Evolutionary conservation across 1,140 invertebrate genomes (phyloP).

Genomic region (Drosophila rhopaloa): DNA sequence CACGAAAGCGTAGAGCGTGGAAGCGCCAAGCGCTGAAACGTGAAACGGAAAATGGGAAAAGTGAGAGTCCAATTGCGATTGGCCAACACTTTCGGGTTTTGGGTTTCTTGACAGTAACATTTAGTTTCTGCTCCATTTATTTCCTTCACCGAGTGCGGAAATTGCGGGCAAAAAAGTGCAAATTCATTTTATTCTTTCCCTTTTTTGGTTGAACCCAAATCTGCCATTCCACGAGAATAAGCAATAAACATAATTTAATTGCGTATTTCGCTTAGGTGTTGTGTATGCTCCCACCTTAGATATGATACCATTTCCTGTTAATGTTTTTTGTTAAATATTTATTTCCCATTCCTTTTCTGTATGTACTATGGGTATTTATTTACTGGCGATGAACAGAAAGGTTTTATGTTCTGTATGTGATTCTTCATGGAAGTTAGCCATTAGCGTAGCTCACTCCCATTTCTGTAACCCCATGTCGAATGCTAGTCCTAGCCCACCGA

Average conservation of each 20-base stretch:
- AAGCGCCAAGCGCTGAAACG: slow-evolving; percentile 14
- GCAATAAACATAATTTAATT: slow-evolving; percentile 40
- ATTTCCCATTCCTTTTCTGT: not conserved
- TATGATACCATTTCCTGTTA: not conserved
- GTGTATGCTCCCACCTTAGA: slow-evolving; percentile 28
- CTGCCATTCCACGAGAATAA: slow-evolving; percentile 14
- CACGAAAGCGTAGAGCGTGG: slow-evolving; percentile 58
- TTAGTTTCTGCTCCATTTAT: slow-evolving; percentile 28
- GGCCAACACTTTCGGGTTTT: slow-evolving; percentile 30
- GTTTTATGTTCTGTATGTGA: slow-evolving; percentile 19
- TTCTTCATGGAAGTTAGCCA: slow-evolving; percentile 3
- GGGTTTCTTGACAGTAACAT: slow-evolving; percentile 35
- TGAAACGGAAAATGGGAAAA: slow-evolving; percentile 31
- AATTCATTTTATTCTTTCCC: slow-evolving; percentile 54
- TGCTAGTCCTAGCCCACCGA: slow-evolving; percentile 4
- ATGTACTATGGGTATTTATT: slow-evolving; percentile 4
- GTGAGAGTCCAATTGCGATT: slow-evolving; percentile 13
- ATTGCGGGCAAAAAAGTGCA: slow-evolving; percentile 77
- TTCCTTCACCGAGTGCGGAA: slow-evolving; percentile 54
- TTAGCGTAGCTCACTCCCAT: slow-evolving; percentile 23
- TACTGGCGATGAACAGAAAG: slow-evolving; percentile 6
- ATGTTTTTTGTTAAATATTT: slow-evolving; percentile 9
- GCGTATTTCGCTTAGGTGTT: slow-evolving; percentile 62
- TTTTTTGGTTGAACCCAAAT: slow-evolving; percentile 2
- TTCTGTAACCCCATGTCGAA: slow-evolving; percentile 22